Percentiles rank a stretch among this genome's conserved stretches.
Conservation (phyloP, 35 echinoderm and acorn worm genomes). For the Chiridota heheva region DNA sequence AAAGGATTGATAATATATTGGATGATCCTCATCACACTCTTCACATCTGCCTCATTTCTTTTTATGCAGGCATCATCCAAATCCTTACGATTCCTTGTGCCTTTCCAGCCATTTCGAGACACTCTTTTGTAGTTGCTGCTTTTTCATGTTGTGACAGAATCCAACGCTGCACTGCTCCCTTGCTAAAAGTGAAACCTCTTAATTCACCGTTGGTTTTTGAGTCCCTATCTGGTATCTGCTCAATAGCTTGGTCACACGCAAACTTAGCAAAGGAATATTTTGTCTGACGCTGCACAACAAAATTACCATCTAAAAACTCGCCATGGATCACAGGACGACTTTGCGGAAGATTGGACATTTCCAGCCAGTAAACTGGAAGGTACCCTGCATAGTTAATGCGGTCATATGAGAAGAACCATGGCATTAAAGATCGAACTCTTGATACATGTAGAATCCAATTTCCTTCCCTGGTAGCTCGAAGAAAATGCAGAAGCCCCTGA, state of each 20-base stretch:
- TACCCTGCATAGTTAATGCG: constrained; percentile 47
- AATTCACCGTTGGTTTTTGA: constrained; percentile 57
- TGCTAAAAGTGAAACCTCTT: constrained; percentile 44
- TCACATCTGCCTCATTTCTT: constrained; percentile 20
- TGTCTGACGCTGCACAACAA: constrained; percentile 64
- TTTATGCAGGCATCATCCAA: not conserved
- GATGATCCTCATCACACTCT: constrained; percentile 23
- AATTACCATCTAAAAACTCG: constrained; percentile 33
- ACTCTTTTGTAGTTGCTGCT: constrained; percentile 28
- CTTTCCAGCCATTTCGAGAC: constrained; percentile 58
- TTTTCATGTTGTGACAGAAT: constrained; percentile 34
- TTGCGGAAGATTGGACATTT: constrained; percentile 37
- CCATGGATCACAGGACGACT: constrained; percentile 42
- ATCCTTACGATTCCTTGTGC: too few relatives aligned
- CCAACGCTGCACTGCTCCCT: constrained; percentile 48
- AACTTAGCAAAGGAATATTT: constrained; percentile 38
- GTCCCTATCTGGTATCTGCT: constrained; percentile 62
- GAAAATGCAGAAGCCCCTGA: constrained; percentile 34
- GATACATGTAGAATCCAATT: constrained; percentile 72
- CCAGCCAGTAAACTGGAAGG: constrained; percentile 60
- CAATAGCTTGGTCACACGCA: constrained; percentile 61
- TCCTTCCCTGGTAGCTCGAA: constrained; percentile 49
- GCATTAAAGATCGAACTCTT: constrained; percentile 2
- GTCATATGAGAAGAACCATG: constrained; percentile 60
- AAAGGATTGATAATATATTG: constrained; percentile 49